Conservation (phyloP, 2,888 invertebrate genomes). For the Dicycla oo region DNA sequence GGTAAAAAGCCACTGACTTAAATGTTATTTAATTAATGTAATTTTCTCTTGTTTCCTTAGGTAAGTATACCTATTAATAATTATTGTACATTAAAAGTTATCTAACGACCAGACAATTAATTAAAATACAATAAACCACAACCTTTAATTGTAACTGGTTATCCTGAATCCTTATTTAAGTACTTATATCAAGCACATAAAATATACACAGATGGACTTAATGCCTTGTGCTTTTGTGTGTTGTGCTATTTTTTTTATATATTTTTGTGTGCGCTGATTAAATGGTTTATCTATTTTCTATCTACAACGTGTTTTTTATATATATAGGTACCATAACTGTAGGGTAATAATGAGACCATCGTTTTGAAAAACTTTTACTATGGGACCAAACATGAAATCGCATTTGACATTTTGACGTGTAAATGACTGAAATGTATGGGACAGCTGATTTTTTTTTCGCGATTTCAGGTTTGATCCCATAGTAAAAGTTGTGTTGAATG, state of each 20-base stretch:
- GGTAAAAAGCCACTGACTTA: not conserved
- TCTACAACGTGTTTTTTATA: too few species aligned
- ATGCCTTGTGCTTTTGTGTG: not conserved
- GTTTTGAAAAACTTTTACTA: too few species aligned
- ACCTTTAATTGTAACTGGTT: not conserved
- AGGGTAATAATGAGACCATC: too few species aligned
- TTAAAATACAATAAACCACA: not conserved
- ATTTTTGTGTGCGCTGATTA: not conserved
- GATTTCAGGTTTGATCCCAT: too few species aligned
- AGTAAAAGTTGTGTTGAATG: too few species aligned
- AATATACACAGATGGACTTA: not conserved
- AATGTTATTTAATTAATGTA: not conserved
- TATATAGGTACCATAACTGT: too few species aligned
- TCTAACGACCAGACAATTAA: slow-evolving; percentile 12
- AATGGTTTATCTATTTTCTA: not conserved
- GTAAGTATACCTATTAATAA: not conserved
- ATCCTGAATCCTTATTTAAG: not conserved
- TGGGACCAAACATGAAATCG: too few species aligned
- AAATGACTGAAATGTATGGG: too few species aligned
- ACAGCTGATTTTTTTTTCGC: too few species aligned
- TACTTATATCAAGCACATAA: not conserved
- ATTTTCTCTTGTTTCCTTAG: not conserved
- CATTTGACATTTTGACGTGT: too few species aligned
- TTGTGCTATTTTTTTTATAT: not conserved
- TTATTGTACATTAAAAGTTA: not conserved